Percentiles rank a stretch among this genome's conserved stretches.
These are phyloP conservation scores for Gambelia wislizenii DNA, from an alignment of 2,797 vertebrate species.

Conservation along the genomic window DNA sequence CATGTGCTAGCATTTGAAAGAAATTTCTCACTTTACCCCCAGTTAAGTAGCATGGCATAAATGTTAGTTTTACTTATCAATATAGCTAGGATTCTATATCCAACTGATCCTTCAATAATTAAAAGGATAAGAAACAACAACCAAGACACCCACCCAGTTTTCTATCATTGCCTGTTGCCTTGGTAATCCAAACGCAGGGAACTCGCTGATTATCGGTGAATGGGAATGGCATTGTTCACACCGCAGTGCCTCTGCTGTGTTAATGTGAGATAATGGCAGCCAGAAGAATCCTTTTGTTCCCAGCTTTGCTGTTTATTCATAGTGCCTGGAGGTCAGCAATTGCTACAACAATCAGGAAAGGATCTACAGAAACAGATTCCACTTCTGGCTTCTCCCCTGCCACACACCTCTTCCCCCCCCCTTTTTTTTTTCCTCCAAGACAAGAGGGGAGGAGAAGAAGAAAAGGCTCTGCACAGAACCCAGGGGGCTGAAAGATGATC, in stretches of 20 bases:
- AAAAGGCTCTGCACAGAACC: conserved; percentile 61
- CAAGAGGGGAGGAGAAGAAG: conserved; percentile 47
- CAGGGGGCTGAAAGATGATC: conserved; percentile 65
- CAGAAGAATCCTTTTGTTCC: conserved; percentile 78
- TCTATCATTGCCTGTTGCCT: conserved; percentile 77
- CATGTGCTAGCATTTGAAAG: conserved; percentile 62
- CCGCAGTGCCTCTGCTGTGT: conserved; percentile 75
- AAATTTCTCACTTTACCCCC: conserved; percentile 59
- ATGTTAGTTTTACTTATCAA: conserved; percentile 65
- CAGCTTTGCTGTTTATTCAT: conserved; percentile 77
- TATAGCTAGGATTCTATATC: conserved; percentile 68
- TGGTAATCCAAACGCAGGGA: conserved; percentile 74
- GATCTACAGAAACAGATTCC: conserved; percentile 69
- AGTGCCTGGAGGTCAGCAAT: conserved; percentile 76
- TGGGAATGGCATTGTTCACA: conserved; percentile 76
- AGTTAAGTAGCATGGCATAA: conserved; percentile 63
- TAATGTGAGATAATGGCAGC: conserved; percentile 78
- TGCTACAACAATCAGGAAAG: conserved; percentile 74
- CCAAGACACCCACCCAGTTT: conserved; percentile 72
- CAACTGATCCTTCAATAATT: conserved; percentile 66
- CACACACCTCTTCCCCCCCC: no score
- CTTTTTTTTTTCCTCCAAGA: conserved; percentile 53
- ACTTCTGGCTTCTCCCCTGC: conserved; percentile 29
- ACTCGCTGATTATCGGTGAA: conserved; percentile 76
- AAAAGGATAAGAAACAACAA: conserved; percentile 37